A percentile compares a stretch with the other conserved stretches of the same genome.
Conservation (phyloP, 2,888 invertebrate genomes). For the Corbicula japonica region DNA sequence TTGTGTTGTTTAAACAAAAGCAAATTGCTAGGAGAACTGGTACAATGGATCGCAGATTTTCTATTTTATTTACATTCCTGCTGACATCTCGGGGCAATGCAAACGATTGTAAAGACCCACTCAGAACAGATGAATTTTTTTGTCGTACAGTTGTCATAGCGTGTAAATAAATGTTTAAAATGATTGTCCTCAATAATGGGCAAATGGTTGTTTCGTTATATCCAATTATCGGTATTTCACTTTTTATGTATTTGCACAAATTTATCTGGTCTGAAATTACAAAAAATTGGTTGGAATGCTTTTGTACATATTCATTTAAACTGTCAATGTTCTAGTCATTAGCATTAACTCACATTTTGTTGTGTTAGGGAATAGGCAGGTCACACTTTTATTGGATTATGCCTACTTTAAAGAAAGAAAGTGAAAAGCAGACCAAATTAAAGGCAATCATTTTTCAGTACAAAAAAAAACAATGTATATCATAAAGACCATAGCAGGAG, state of each 20-base stretch:
- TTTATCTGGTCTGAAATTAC: conserved; percentile 20
- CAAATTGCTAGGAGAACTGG: conserved; percentile 11
- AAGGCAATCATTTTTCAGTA: too few species aligned
- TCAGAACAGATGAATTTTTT: conserved; percentile 16
- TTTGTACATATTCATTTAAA: conserved; percentile 22
- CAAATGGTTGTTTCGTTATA: conserved; percentile 5
- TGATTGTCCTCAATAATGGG: conserved; percentile 15
- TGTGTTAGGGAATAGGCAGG: too few species aligned
- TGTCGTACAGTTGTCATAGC: conserved; percentile 17
- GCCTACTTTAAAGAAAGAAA: too few species aligned
- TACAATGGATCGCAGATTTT: conserved; percentile 9
- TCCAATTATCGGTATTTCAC: conserved; percentile 32
- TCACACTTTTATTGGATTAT: too few species aligned
- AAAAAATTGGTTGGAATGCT: conserved; percentile 13
- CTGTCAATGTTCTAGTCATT: too few species aligned
- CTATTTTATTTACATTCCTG: conserved; percentile 20
- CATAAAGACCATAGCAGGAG: too few species aligned
- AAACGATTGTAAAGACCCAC: not conserved
- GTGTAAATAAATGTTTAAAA: conserved; percentile 20
- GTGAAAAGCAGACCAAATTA: too few species aligned
- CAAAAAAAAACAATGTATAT: too few species aligned
- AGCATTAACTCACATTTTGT: too few species aligned
- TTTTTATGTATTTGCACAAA: conserved; percentile 6
- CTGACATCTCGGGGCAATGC: conserved; percentile 14
- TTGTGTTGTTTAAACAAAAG: conserved; percentile 27